Conservation (phyloP, 2,113 vertebrate genomes). For the Lipophrys pholis region DNA sequence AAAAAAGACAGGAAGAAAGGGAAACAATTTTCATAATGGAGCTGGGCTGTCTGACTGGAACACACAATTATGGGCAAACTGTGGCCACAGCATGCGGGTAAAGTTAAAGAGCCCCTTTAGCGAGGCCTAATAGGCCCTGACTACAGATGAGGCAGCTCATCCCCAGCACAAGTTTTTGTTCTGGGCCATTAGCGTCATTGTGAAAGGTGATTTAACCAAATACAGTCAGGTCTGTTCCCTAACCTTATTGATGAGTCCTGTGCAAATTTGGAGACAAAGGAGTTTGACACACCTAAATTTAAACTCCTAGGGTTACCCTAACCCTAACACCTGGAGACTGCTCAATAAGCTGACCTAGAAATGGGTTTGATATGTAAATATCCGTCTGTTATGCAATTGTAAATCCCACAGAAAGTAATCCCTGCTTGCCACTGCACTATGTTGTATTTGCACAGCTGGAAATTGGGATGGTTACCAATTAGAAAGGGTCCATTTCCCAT, state of each 20-base stretch:
- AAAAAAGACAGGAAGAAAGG: conserved; percentile 14
- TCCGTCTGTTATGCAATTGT: too few relatives aligned
- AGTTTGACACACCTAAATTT: not conserved
- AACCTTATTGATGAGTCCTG: conserved; percentile 26
- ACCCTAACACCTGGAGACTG: not conserved
- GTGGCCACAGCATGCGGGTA: conserved; percentile 62
- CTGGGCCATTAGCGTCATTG: conserved; percentile 47
- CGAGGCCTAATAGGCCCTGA: conserved; percentile 55
- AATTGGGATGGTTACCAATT: too few relatives aligned
- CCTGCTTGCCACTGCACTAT: not conserved
- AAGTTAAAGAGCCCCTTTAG: conserved; percentile 65
- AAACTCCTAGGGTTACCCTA: too few relatives aligned
- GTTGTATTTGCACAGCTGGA: too few relatives aligned
- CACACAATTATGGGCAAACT: conserved; percentile 71
- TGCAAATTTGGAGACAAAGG: conserved; percentile 22
- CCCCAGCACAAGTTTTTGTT: conserved; percentile 61
- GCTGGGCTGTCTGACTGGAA: conserved; percentile 66
- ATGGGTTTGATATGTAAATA: not conserved
- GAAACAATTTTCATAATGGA: conserved; percentile 77
- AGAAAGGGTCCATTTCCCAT: too few relatives aligned
- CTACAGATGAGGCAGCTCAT: conserved; percentile 58
- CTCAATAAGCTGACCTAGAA: not conserved
- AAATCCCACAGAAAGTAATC: not conserved
- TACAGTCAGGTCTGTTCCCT: conserved; percentile 29
- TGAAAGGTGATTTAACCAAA: conserved; percentile 41